Evolutionary conservation across 1,140 invertebrate genomes (phyloP).

Genomic region (Tetramorium parvispinum): DNA sequence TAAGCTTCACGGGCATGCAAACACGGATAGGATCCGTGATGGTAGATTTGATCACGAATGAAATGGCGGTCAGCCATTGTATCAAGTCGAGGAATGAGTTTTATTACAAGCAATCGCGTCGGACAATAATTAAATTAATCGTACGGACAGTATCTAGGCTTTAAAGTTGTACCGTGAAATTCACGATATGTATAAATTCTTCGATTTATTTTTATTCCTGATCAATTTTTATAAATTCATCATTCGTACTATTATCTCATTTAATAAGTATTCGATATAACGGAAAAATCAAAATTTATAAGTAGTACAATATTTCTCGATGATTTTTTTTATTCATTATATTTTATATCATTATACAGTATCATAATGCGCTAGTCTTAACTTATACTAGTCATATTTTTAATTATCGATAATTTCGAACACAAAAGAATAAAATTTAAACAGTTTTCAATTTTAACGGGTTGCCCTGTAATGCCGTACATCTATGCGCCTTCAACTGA

Average conservation of each 20-base stretch:
- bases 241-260: background rate
- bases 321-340: background rate
- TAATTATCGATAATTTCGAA: background rate
- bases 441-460: slow-evolving; percentile 1
- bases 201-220: background rate
- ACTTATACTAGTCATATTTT: background rate
- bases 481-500: slow-evolving; percentile 61
- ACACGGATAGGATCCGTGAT: slow-evolving; percentile 67
- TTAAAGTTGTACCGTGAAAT: background rate
- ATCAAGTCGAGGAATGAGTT: slow-evolving; percentile 19
- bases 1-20: slow-evolving; percentile 78
- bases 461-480: background rate
- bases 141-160: background rate
- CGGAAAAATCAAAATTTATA: background rate
- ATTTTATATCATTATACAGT: background rate
- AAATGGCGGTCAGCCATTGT: slow-evolving; percentile 37
- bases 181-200: background rate
- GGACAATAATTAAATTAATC: slow-evolving; percentile 47
- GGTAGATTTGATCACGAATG: slow-evolving; percentile 49
- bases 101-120: slow-evolving; percentile 62
- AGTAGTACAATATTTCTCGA: background rate
- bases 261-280: background rate
- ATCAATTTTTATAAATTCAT: background rate
- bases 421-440: slow-evolving; percentile 43
- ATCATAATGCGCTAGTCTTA: background rate